These are phyloP conservation scores for Rhopalosiphum maidis DNA, from an alignment of 1,140 invertebrate genomes.

Conservation along the genomic window DNA sequence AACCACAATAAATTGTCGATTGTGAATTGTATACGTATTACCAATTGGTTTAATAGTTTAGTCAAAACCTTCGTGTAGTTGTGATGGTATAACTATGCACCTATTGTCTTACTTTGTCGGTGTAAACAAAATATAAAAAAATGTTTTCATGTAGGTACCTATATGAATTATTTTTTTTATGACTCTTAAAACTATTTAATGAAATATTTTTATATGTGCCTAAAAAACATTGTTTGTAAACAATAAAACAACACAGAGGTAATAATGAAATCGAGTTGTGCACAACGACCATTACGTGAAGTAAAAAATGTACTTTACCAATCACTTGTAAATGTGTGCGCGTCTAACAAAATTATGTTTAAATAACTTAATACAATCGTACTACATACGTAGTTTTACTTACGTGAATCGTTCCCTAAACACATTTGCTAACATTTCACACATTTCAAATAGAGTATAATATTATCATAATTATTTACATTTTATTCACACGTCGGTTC, in stretches of 20 bases:
- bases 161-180: not conserved
- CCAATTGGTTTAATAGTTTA: not conserved
- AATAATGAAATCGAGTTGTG: not conserved
- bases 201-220: not conserved
- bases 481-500: too few relatives aligned
- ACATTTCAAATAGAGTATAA: too few relatives aligned
- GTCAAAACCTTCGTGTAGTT: not conserved
- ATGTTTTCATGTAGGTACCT: not conserved
- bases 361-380: not conserved
- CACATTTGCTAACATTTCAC: too few relatives aligned
- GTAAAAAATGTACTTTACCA: not conserved
- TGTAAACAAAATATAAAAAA: not conserved
- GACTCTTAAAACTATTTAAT: not conserved
- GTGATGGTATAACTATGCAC: not conserved
- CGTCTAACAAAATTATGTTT: not conserved
- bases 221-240: too few relatives aligned
- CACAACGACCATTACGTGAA: too few relatives aligned
- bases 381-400: too few relatives aligned
- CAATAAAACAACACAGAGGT: too few relatives aligned
- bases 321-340: not conserved
- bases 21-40: not conserved
- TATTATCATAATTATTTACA: too few relatives aligned
- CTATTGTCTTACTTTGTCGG: not conserved
- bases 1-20: not conserved
- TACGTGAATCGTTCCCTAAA: too few relatives aligned